A percentile compares a stretch with the other conserved stretches of the same genome.
These are phyloP conservation scores for Notarius lentiginosus DNA, from an alignment of 2,113 vertebrate genomes.

Conservation along the genomic window DNA sequence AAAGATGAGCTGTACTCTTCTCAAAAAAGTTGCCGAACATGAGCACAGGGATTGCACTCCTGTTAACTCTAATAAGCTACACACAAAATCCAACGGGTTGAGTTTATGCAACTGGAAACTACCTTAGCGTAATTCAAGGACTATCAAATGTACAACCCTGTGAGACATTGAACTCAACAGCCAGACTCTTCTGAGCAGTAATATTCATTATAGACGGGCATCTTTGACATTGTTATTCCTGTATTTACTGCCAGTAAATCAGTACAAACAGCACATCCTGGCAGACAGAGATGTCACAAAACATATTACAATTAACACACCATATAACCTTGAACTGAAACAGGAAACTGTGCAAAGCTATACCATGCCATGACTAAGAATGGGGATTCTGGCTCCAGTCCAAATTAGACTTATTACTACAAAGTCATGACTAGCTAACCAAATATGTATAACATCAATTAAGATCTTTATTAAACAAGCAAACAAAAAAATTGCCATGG, in stretches of 20 bases:
- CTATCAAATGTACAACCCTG: not conserved
- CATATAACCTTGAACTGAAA: not conserved
- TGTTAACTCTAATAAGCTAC: not conserved
- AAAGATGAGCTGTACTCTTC: slow-evolving; percentile 2
- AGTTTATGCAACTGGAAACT: not conserved
- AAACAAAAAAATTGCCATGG: not conserved
- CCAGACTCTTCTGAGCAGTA: not conserved
- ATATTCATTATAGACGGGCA: not conserved
- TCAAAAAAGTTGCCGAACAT: slow-evolving; percentile 1
- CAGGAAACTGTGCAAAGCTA: not conserved
- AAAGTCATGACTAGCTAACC: not conserved
- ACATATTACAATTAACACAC: not conserved
- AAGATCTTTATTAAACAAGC: not conserved
- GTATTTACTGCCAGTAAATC: not conserved
- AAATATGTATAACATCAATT: not conserved
- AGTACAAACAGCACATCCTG: not conserved
- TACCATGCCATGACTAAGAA: not conserved
- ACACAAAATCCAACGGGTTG: not conserved
- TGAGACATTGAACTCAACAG: not conserved
- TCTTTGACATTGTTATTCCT: not conserved
- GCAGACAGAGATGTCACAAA: not conserved
- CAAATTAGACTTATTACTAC: not conserved
- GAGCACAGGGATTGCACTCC: not conserved
- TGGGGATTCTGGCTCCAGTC: not conserved
- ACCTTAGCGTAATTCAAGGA: not conserved